These are phyloP conservation scores for Saiga tatarica DNA, from an alignment of 2,113 vertebrate species.

Conservation along the genomic window DNA sequence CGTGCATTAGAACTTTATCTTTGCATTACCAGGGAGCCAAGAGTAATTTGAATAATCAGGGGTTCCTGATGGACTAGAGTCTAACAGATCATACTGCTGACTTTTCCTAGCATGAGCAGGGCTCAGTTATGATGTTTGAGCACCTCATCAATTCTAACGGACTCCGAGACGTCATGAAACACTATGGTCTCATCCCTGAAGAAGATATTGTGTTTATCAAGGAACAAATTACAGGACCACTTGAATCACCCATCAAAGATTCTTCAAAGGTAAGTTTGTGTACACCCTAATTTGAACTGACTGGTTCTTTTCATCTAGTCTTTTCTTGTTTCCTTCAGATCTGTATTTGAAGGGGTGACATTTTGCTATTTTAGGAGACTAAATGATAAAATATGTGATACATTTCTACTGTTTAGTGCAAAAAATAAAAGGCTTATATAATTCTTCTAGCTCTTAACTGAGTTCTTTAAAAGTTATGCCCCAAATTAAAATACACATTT, in stretches of 20 bases:
- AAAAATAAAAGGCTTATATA: not conserved
- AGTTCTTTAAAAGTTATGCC: not conserved
- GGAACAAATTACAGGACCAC: constrained; percentile 92
- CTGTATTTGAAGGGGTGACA: not conserved
- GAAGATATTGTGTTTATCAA: constrained; percentile 93
- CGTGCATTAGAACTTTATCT: not conserved
- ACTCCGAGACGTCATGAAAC: constrained; percentile 83
- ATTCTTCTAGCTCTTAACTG: not conserved
- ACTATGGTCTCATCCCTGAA: constrained; percentile 86
- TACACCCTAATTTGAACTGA: not conserved
- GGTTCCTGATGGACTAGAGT: not conserved
- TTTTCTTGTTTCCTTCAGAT: not conserved
- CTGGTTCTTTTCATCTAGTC: not conserved
- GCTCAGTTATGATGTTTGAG: constrained; percentile 94
- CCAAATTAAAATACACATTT: not conserved
- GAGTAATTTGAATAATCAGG: not conserved
- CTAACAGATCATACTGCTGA: not conserved
- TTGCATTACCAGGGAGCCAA: not conserved
- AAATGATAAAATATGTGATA: not conserved
- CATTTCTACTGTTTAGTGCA: not conserved
- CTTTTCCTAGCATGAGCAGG: constrained; percentile 88
- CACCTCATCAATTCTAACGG: constrained; percentile 87
- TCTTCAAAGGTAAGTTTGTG: constrained; percentile 62
- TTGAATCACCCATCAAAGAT: not conserved
- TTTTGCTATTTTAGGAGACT: not conserved